These are phyloP conservation scores for Diceros bicornis DNA, from an alignment of 2,797 vertebrate genomes.

Conservation along the genomic window DNA sequence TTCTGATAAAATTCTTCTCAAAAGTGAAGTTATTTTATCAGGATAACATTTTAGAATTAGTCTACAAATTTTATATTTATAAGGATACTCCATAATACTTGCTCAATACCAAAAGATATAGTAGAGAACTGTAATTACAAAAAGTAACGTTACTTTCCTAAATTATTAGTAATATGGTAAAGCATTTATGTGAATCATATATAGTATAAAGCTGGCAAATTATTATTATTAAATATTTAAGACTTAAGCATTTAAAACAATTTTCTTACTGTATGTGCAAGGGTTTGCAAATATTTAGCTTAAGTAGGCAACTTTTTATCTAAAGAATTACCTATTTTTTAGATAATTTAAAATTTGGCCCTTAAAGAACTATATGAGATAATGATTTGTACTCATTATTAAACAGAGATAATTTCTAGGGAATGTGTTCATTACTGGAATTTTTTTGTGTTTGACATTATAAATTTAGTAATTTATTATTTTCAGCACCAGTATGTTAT, in stretches of 20 bases:
- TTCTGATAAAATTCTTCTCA: background rate
- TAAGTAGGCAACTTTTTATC: conserved; percentile 14
- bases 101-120: background rate
- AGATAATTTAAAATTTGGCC: conserved; percentile 49
- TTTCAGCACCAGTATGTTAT: conserved; percentile 29
- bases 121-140: conserved; percentile 5
- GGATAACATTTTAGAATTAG: conserved; percentile 44
- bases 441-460: conserved; percentile 46
- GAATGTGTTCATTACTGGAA: conserved; percentile 56
- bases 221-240: conserved; percentile 63
- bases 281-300: conserved; percentile 50
- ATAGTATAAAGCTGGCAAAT: background rate
- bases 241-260: conserved; percentile 19
- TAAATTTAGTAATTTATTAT: conserved; percentile 69
- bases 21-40: conserved; percentile 42
- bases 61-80: conserved; percentile 40
- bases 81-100: background rate
- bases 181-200: conserved; percentile 9
- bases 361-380: background rate
- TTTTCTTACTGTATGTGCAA: conserved; percentile 19
- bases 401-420: conserved; percentile 51
- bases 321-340: conserved; percentile 53
- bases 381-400: conserved; percentile 62
- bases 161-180: conserved; percentile 28
- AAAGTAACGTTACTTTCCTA: conserved; percentile 45